These are phyloP conservation scores for Zonitis immaculata DNA, from an alignment of 2,888 invertebrate species.

Conservation along the genomic window DNA sequence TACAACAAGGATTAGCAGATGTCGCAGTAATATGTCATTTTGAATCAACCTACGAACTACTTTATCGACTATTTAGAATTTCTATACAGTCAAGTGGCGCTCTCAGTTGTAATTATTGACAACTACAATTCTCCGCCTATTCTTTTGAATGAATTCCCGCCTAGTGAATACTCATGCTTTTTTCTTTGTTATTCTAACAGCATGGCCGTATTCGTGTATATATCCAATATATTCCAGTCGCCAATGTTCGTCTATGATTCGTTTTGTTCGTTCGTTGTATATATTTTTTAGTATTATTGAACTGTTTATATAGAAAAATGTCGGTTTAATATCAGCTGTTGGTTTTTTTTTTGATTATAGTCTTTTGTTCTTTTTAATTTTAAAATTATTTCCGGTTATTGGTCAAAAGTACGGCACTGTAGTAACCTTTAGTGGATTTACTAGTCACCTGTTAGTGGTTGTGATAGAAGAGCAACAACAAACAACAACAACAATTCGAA, in stretches of 20 bases:
- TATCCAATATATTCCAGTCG: conserved; percentile 5
- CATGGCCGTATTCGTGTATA: not conserved
- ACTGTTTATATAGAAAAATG: conserved; percentile 27
- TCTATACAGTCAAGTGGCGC: conserved; percentile 1
- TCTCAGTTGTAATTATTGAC: conserved; percentile 1
- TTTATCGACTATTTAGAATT: not conserved
- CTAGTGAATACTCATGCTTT: not conserved
- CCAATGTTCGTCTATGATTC: conserved; percentile 18
- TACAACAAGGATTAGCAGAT: too few relatives aligned
- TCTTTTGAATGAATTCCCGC: conserved; percentile 11
- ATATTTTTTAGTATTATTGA: conserved; percentile 27
- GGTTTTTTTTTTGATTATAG: too few relatives aligned
- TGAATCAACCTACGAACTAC: too few relatives aligned
- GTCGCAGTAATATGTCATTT: too few relatives aligned
- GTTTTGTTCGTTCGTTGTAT: conserved; percentile 4
- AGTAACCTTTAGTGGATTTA: not conserved
- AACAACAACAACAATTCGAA: conserved; percentile 6
- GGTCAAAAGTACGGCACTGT: not conserved
- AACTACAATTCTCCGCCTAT: conserved; percentile 2
- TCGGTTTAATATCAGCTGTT: conserved; percentile 1
- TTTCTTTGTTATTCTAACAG: too few relatives aligned
- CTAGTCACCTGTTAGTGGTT: not conserved
- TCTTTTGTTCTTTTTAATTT: not conserved
- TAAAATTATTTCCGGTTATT: not conserved
- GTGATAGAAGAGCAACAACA: not conserved